A percentile compares a stretch with the other conserved stretches of the same genome.
These are phyloP conservation scores for Aphelinus certus DNA, from an alignment of 1,140 invertebrate genomes.

Conservation along the genomic window DNA sequence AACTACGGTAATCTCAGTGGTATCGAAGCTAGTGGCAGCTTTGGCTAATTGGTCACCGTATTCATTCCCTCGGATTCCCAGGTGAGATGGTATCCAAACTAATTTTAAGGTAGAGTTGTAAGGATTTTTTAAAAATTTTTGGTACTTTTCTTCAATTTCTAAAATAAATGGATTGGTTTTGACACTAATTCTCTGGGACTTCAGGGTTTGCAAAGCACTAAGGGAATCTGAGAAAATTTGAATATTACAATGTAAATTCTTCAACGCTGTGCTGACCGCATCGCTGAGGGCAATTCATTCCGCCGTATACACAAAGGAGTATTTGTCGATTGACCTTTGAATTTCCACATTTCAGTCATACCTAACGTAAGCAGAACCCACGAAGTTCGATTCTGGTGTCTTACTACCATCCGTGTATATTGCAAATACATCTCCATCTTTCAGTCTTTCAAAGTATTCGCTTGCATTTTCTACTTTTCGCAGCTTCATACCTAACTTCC, in stretches of 20 bases:
- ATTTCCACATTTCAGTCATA: no score
- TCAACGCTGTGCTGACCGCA: background rate
- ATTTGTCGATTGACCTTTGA: no score
- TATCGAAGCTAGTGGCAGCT: no score
- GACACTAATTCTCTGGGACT: background rate
- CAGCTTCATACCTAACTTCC: no score
- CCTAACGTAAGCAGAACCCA: no score
- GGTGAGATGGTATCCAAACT: background rate
- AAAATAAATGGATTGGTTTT: constrained; percentile 13
- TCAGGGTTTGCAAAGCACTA: background rate
- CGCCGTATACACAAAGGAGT: background rate
- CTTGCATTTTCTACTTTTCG: no score
- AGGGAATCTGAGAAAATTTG: constrained; percentile 1
- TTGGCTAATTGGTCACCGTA: background rate
- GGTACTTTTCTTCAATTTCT: constrained; percentile 14
- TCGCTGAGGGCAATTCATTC: background rate
- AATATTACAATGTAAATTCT: no score
- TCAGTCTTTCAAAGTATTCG: no score
- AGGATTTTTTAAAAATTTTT: background rate
- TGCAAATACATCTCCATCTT: no score
- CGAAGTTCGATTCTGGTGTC: background rate
- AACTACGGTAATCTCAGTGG: no score
- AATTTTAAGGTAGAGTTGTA: background rate
- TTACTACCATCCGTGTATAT: background rate
- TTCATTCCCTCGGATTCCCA: background rate